Evolutionary conservation across 1,140 invertebrate species (phyloP).

Genomic region (Centruroides sculpturatus): DNA sequence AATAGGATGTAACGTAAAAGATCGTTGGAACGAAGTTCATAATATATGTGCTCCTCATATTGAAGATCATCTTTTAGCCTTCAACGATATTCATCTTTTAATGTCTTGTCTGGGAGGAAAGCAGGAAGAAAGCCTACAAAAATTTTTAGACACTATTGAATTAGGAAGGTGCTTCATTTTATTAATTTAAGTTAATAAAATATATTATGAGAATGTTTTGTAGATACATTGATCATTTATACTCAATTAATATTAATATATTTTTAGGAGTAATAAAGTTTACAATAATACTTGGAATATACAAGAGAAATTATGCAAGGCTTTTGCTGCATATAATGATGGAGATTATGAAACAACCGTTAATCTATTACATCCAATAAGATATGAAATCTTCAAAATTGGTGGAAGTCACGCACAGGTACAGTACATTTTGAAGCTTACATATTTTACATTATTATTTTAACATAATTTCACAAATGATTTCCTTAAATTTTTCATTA

Average conservation of each 20-base stretch:
- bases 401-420: conserved; percentile 40
- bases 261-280: conserved; percentile 7
- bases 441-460: too few species aligned
- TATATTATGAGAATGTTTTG: too few species aligned
- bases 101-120: conserved; percentile 30
- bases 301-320: conserved; percentile 26
- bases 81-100: conserved; percentile 41
- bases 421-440: neutral
- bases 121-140: conserved; percentile 23
- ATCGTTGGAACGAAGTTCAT: conserved; percentile 32
- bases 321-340: conserved; percentile 28
- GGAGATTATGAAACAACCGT: conserved; percentile 27
- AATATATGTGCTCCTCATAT: conserved; percentile 28
- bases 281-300: conserved; percentile 19
- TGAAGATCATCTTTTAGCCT: conserved; percentile 38
- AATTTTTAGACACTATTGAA: conserved; percentile 25
- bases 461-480: too few species aligned
- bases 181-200: too few species aligned
- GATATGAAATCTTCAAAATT: conserved; percentile 31
- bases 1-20: neutral
- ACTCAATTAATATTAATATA: neutral
- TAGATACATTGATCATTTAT: too few species aligned
- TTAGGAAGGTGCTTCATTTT: conserved; percentile 19
- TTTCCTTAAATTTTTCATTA: too few species aligned
- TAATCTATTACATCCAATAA: conserved; percentile 31